Evolutionary conservation across 1,140 invertebrate species (phyloP), one percentile per base, ranked within the genome.

Genomic region (Rhopalosiphum padi): DNA sequence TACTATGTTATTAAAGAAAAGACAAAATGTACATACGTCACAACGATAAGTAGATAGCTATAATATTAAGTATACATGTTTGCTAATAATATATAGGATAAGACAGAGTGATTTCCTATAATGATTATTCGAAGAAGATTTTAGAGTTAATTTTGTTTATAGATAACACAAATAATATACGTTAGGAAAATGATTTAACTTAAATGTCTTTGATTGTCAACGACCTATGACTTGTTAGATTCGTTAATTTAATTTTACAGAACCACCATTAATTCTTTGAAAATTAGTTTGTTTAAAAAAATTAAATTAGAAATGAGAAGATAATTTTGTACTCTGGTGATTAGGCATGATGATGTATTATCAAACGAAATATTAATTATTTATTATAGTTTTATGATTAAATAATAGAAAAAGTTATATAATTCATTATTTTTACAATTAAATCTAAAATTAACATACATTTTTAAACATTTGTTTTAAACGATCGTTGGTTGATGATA

Each of bases 71-170:
- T 68, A 68, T 68, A 30, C 23, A n/a, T 21, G 30, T 77, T 77
- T 77, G 60, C 60, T 4, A n/a, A 77, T 68, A 68, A 68, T 68
- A 68, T 77, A 77, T 23, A 37, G 43, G 85, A 87, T 46, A 46
- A 46, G 30, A 25, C 18, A 46, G 1, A 87, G 48, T 53, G n/a
- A 89, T 53, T 89, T 89, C 30, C n/a, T 89, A 53, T 89, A 89
- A 89, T 51, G 87, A 87, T 89, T 51, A n/a, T 53, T 89, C 48
- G 48, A 89, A 89, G 87, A 89, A 89, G 35, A n/a, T 89, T 46
- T 41, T 86, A 89, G 30, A 89, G n/a, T 53, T 89, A 53, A 53
- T 89, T 89, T 53, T 51, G n/a, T n/a, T 22, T 23, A 86, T 53
- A 89, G 87, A 89, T 89, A 89, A 89, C 46, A n/a, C 1, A 86